phyloP scores from a whole-genome alignment of 2,888 invertebrate species.

The Antheraea assamensis region DNA sequence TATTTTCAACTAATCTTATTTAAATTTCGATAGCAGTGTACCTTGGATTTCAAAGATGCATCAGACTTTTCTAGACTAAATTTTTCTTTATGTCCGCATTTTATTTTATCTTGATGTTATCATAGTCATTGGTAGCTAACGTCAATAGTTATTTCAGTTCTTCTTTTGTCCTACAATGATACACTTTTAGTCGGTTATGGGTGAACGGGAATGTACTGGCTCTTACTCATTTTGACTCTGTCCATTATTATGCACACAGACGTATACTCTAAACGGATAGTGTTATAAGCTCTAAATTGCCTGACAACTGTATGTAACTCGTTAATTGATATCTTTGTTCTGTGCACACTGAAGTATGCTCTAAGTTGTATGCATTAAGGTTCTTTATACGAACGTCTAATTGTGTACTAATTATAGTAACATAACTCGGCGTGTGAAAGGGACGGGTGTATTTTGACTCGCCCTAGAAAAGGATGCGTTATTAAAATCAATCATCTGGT shows the following conservation, averaged over 20 bases:
- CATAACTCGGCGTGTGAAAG: conserved; percentile 22
- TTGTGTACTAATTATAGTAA: conserved; percentile 14
- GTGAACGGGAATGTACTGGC: background rate
- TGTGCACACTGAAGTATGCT: background rate
- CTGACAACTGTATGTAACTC: background rate
- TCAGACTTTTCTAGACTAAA: too few relatives aligned
- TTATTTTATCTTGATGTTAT: background rate
- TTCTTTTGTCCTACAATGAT: background rate
- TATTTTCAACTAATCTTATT: too few relatives aligned
- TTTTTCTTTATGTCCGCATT: too few relatives aligned
- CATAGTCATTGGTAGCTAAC: background rate
- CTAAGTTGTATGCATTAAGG: background rate
- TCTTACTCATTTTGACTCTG: background rate
- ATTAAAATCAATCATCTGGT: conserved; percentile 21
- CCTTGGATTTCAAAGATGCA: too few relatives aligned
- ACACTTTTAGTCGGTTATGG: background rate
- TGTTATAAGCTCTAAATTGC: background rate
- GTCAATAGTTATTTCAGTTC: background rate
- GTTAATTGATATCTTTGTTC: background rate
- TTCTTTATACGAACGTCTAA: conserved; percentile 4
- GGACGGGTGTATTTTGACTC: conserved; percentile 19
- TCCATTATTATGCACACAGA: background rate
- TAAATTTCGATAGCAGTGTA: too few relatives aligned
- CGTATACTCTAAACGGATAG: background rate
- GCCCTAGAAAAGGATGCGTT: conserved; percentile 29